Evolutionary conservation across 2,113 vertebrate species (phyloP), one percentile per base, ranked within the genome.

Genomic region (Lampris incognitus): DNA sequence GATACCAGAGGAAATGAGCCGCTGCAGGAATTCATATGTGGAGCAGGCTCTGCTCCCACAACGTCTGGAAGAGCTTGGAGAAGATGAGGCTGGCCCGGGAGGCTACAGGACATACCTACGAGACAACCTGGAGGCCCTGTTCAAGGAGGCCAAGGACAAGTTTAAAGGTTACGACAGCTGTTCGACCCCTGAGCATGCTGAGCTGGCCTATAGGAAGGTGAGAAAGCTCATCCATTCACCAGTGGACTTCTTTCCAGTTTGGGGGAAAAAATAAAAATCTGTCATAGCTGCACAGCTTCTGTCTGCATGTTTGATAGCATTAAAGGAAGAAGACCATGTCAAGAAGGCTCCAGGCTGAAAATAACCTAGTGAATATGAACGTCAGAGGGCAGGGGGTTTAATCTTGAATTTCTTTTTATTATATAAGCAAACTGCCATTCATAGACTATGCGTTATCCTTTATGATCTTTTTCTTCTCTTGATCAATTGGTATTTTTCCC

Each of bases 101-200:
- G 79, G 83, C 11, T 95, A 95, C 85, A 92, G 94, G 42, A 88
- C 84, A 0, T 95, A 94, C 81, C 85, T 99, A 39, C 95, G 94
- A 76, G 95, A 94, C 38, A 89, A 94, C n/a, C 83, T 97, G 37
- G 97, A 97, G n/a, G 93, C 93, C 72, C 94, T 99, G 40, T 97
- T 97, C 72, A 99, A 97, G 91, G 98, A 99, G 83, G 96, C 95
- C 83, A 98, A 95, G 85, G 98, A 99, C 78, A 98, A 97, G 89
- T 98, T 98, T 87, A 97, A 94, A 87, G 97, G 97, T 69, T 99
- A 98, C 88, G 94, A 98, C 87, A 93, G 94, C 0, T 96, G 95
- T 82, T 94, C 97, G 74, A 97, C 96, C 42, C 81, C 85, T 0
- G 96, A 99, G 78, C 97, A 95, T 6, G 94, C 95, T 2, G 98